Evolutionary conservation across 2,888 invertebrate genomes (phyloP).

Genomic region (Anticlea derivata): DNA sequence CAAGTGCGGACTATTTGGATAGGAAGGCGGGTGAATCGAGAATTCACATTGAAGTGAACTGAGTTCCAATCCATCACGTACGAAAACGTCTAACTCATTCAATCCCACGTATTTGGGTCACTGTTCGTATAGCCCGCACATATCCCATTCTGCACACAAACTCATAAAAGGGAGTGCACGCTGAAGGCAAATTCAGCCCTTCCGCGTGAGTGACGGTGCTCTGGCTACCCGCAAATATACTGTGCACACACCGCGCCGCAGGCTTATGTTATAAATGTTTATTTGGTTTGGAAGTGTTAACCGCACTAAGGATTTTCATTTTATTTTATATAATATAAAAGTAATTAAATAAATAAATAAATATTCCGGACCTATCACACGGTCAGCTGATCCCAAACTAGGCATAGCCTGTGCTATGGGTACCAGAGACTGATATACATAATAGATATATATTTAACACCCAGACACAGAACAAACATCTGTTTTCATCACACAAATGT

Average conservation of each 20-base stretch:
- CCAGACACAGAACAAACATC: too few relatives aligned
- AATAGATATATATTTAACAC: too few relatives aligned
- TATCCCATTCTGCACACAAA: constrained; percentile 13
- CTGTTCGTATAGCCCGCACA: constrained; percentile 11
- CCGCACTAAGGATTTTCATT: too few relatives aligned
- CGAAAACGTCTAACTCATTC: constrained; percentile 25
- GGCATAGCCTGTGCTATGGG: too few relatives aligned
- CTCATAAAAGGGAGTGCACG: constrained; percentile 18
- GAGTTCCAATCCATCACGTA: constrained; percentile 26
- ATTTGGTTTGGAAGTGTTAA: too few relatives aligned
- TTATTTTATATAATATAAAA: too few relatives aligned
- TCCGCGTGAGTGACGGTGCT: constrained; percentile 14
- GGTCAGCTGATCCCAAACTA: too few relatives aligned
- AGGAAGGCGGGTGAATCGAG: constrained; percentile 1
- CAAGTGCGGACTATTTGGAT: constrained; percentile 2
- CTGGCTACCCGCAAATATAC: constrained; percentile 15
- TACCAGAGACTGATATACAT: too few relatives aligned
- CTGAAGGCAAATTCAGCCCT: constrained; percentile 24
- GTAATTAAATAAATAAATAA: too few relatives aligned
- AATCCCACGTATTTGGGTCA: constrained; percentile 27
- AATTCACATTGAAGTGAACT: constrained; percentile 11
- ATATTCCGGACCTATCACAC: too few relatives aligned
- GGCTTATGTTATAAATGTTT: not conserved
- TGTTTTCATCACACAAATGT: too few relatives aligned
- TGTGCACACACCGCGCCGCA: not conserved